Evolutionary conservation across 2,888 invertebrate species (phyloP), one percentile per base, ranked within the genome.

Genomic region (Lydus trimaculatus): DNA sequence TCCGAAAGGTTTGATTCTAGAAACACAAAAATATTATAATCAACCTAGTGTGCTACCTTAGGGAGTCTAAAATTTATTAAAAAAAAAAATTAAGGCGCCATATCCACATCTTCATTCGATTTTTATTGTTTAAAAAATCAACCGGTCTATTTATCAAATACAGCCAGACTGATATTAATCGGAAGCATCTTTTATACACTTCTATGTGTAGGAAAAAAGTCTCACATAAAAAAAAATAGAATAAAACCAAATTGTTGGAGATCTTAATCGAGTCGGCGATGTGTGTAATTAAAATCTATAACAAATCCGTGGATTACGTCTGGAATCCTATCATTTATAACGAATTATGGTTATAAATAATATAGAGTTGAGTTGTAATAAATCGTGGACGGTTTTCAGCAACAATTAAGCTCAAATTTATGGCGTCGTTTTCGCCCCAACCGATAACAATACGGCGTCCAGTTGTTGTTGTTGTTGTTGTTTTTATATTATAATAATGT

Each of bases 341-440:
- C 81, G 81, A 82, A 80, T 83, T 82, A 81, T 78, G 76, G 75
- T 75, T 78, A 80, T 83, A 83, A 82, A 83, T 83, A 79, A 80
- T 75, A 77, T 76, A 43, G 79, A 72, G 76, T 78, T 78, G 77
- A 76, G 81, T 73, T 76, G 74, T 72, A 76, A 82, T 84, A 82
- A 83, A 83, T 83, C 75, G 76, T 79, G 75, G 74, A 74, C 70
- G 79, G 80, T 82, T 84, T 83, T 84, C 84, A 83, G 80, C 83
- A 84, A 84, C 82, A 84, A 84, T 84, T 84, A 84, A 82, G 78
- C 76, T 72, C 71, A 75, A 80, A 84, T 84, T 84, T 84, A 84
- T 84, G 78, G 79, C 76, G 72, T 73, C 73, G 66, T 72, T 72
- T 74, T 76, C 77, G 80, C 77, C 79, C 78, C 78, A 76, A 78